Base-by-base conservation (phyloP, 1,140 invertebrate species). In the Brevipalpus yothersi region DNA sequence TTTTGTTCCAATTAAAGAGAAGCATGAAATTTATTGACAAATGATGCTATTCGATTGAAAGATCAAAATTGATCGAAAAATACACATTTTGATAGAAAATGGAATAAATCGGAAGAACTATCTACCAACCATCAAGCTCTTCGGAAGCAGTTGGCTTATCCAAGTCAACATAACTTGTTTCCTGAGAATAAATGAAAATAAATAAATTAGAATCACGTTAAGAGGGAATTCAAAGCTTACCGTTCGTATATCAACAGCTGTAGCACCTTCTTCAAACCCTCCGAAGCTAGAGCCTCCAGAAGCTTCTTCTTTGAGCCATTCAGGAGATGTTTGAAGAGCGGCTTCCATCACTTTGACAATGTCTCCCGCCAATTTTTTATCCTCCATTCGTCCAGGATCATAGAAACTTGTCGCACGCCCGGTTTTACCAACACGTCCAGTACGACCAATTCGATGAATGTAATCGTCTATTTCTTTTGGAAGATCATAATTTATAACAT, bases 341-440 rank as follows among this genome's bases (percentile, higher is more conserved):
- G 73, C 72, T 57, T 61, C 61, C 4, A 93, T 71, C 58, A 89
- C 82, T 63, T 78, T 80, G 0, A 83, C 75, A 10, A 95, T 70
- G 61, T 80, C 76, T 0, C 69, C 69, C 0, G 78, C 78, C 0
- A 93, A 53, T 0, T 64, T 63, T 0, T 49, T 56, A 69, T 95
- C 84, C n/a, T 70, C 53, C 2, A 3, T 31, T n/a, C 9, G 13
- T 0, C 77, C 74, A 0, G 76, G 65, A 69, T 87, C 81, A 68
- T 76, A 96, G 75, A 99, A 95, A 56, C 93, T 93, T 73, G 96
- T 97, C 39, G 94, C 91, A 41, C 91, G 96, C 53, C 94, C 94
- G 63, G 84, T 88, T 63, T 67, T 67, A 40, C 66, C 62, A 43
- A 64, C 63, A 51, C 65, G 72, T 45, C 91, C 91, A 19, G 91